These are phyloP conservation scores for Oryzias javanicus DNA, from an alignment of 2,113 vertebrate species.

Conservation along the genomic window DNA sequence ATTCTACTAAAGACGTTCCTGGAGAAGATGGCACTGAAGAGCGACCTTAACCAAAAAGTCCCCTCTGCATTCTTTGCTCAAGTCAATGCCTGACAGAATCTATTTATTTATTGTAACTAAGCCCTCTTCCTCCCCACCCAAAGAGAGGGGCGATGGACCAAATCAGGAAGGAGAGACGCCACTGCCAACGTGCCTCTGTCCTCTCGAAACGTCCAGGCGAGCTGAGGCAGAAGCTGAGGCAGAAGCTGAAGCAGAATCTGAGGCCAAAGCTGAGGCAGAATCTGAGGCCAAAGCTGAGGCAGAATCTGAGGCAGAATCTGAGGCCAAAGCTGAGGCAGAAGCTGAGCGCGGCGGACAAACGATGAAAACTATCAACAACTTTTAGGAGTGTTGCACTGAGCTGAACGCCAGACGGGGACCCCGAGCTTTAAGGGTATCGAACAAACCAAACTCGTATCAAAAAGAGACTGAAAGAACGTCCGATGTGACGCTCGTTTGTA, in stretches of 20 bases:
- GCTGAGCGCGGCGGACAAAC: not conserved
- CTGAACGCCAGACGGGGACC: slow-evolving; percentile 11
- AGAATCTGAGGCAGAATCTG: not conserved
- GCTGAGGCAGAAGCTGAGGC: not conserved
- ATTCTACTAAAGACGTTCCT: slow-evolving; percentile 3
- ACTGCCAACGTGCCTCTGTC: slow-evolving; percentile 21
- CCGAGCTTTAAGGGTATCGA: slow-evolving; percentile 12
- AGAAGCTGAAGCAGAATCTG: too few relatives aligned
- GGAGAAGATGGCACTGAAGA: too few relatives aligned
- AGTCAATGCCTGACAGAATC: slow-evolving; percentile 28
- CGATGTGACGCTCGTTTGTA: slow-evolving; percentile 60
- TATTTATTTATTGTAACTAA: slow-evolving; percentile 61
- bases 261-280: slow-evolving; percentile 3
- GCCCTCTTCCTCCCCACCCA: slow-evolving; percentile 27
- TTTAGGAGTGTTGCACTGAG: not conserved
- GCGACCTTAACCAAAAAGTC: too few relatives aligned
- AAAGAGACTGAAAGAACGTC: slow-evolving; percentile 50
- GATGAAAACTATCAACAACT: not conserved
- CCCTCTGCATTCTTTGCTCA: slow-evolving; percentile 21
- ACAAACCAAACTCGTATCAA: slow-evolving; percentile 36
- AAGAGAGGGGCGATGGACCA: slow-evolving; percentile 19
- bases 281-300: slow-evolving; percentile 1
- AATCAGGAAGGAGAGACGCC: slow-evolving; percentile 28
- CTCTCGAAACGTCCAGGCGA: slow-evolving; percentile 9
- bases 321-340: slow-evolving; percentile 1